A percentile compares a stretch with the other conserved stretches of the same genome.
Evolutionary conservation across 1,140 invertebrate species (phyloP).

Genomic region (Cherax quadricarinatus): DNA sequence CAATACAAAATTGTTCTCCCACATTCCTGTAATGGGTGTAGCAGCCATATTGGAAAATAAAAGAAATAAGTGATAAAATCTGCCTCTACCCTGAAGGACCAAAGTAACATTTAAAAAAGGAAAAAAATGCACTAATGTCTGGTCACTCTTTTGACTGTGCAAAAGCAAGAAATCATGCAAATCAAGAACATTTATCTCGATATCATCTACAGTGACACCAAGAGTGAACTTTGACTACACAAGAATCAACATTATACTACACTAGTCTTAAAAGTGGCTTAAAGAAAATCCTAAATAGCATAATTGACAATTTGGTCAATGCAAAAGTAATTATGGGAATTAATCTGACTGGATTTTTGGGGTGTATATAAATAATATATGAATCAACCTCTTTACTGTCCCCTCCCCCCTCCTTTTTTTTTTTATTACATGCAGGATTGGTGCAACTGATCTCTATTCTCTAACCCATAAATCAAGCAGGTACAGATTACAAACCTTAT

Average conservation of each 20-base stretch:
- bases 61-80: neutral
- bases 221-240: neutral
- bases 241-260: neutral
- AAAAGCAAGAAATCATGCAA: neutral
- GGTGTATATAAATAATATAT: too few species aligned
- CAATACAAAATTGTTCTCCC: neutral
- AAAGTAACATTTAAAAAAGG: neutral
- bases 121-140: neutral
- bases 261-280: neutral
- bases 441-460: neutral
- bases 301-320: neutral
- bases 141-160: neutral
- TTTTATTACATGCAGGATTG: neutral
- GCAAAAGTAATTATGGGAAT: neutral
- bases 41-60: neutral
- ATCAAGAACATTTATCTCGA: neutral
- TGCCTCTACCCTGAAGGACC: neutral
- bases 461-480: neutral
- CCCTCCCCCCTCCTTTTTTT: neutral
- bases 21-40: neutral
- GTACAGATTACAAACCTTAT: conserved; percentile 74
- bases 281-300: neutral
- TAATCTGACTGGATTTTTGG: neutral
- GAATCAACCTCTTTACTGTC: too few species aligned
- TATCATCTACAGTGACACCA: neutral